Percentiles rank a stretch among this genome's conserved stretches.
Evolutionary conservation across 2,888 invertebrate species (phyloP).

Genomic region (Troides aeacus): DNA sequence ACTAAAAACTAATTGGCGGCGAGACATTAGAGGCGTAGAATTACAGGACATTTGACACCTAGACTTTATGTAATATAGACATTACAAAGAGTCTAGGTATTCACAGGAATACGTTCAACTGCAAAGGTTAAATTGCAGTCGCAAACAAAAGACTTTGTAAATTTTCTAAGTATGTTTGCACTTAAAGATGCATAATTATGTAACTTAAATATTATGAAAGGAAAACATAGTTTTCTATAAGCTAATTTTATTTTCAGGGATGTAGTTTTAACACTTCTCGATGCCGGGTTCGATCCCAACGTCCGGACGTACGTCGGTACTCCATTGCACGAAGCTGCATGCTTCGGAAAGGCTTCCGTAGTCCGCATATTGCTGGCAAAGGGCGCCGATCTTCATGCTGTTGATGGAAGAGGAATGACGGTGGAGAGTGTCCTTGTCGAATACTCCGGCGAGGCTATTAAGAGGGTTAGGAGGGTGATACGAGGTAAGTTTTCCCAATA

Average conservation of each 20-base stretch:
- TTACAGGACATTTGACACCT: too few species aligned
- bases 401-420: conserved; percentile 89
- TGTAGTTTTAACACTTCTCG: conserved; percentile 90
- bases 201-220: too few species aligned
- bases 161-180: too few species aligned
- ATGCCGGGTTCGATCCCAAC: conserved; percentile 93
- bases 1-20: too few species aligned
- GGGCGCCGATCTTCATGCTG: conserved; percentile 89
- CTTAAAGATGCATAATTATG: too few species aligned
- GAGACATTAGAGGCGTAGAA: too few species aligned
- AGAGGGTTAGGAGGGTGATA: conserved; percentile 91
- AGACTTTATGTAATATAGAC: too few species aligned
- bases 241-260: conserved; percentile 67
- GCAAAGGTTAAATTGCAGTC: too few species aligned
- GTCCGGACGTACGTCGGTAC: conserved; percentile 91
- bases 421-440: conserved; percentile 92
- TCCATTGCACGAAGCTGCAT: conserved; percentile 95
- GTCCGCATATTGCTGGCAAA: conserved; percentile 89
- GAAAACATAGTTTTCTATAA: not conserved
- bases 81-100: too few species aligned
- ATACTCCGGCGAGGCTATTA: conserved; percentile 93
- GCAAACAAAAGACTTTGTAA: too few species aligned
- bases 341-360: conserved; percentile 94
- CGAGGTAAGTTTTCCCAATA: conserved; percentile 82
- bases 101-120: too few species aligned